These are phyloP conservation scores for Cryptoleucopteryx plumbea DNA, from an alignment of 2,113 vertebrate species.

Conservation along the genomic window DNA sequence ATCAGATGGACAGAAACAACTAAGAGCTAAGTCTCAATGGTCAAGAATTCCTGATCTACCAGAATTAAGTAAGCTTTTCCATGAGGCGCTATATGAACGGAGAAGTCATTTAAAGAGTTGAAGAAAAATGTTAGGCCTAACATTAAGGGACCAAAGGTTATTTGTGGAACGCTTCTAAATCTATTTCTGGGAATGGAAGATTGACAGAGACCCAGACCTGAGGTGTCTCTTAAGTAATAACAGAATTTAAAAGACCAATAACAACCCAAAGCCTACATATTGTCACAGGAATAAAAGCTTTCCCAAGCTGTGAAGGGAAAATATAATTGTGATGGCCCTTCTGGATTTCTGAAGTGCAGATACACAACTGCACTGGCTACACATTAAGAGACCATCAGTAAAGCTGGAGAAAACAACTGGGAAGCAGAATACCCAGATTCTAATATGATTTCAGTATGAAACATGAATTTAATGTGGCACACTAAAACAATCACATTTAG, in stretches of 20 bases:
- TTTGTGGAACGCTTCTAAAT: not conserved
- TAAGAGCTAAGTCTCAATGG: not conserved
- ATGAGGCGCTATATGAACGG: not conserved
- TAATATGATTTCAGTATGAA: not conserved
- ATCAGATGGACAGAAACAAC: not conserved
- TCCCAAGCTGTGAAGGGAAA: not conserved
- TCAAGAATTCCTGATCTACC: not conserved
- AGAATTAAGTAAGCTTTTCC: not conserved
- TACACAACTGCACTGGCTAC: not conserved
- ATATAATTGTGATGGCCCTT: not conserved
- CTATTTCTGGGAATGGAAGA: not conserved
- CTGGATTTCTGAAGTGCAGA: not conserved
- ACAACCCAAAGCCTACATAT: not conserved
- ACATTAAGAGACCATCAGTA: not conserved
- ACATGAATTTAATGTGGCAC: not conserved
- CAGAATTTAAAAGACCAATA: not conserved
- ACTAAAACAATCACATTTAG: not conserved
- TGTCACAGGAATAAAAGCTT: not conserved
- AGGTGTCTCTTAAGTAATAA: not conserved
- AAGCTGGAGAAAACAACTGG: not conserved
- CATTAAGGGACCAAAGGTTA: not conserved
- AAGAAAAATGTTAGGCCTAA: not conserved
- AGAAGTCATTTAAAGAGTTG: not conserved
- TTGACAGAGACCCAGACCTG: not conserved
- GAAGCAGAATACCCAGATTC: not conserved